These are phyloP conservation scores for Corapipo altera DNA, from an alignment of 2,113 vertebrate genomes.

Conservation along the genomic window DNA sequence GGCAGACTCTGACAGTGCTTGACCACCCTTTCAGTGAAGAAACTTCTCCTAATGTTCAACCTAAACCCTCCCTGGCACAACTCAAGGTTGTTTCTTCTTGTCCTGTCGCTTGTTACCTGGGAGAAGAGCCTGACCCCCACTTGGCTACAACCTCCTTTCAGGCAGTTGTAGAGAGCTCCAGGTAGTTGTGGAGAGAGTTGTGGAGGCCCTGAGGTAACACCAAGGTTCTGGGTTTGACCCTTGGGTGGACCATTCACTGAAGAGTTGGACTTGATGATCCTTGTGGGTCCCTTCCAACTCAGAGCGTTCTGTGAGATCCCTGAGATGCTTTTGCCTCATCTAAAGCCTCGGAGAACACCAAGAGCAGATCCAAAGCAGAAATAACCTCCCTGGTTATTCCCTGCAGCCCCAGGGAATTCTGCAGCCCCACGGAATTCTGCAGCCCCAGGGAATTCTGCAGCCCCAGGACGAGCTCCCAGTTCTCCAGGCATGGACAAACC, in stretches of 20 bases:
- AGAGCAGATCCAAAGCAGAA: not conserved
- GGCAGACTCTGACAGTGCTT: not conserved
- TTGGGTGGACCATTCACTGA: too few relatives aligned
- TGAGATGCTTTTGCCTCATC: not conserved
- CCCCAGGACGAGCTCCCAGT: not conserved
- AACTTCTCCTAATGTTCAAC: not conserved
- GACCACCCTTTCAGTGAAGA: not conserved
- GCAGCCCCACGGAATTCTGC: not conserved
- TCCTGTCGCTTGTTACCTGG: not conserved
- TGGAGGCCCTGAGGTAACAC: not conserved
- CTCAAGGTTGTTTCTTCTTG: not conserved
- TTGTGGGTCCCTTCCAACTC: too few relatives aligned
- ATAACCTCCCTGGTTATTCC: not conserved
- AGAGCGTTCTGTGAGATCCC: too few relatives aligned
- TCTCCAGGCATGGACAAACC: not conserved
- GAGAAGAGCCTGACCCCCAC: not conserved
- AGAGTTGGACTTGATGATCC: too few relatives aligned
- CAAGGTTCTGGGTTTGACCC: too few relatives aligned
- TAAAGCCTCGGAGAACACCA: not conserved
- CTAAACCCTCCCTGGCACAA: not conserved
- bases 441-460: not conserved
- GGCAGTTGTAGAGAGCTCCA: not conserved
- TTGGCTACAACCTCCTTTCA: not conserved
- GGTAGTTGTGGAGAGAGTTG: not conserved
- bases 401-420: not conserved